These are phyloP conservation scores for Aegithalos caudatus DNA, from an alignment of 2,113 vertebrate species.

Conservation along the genomic window DNA sequence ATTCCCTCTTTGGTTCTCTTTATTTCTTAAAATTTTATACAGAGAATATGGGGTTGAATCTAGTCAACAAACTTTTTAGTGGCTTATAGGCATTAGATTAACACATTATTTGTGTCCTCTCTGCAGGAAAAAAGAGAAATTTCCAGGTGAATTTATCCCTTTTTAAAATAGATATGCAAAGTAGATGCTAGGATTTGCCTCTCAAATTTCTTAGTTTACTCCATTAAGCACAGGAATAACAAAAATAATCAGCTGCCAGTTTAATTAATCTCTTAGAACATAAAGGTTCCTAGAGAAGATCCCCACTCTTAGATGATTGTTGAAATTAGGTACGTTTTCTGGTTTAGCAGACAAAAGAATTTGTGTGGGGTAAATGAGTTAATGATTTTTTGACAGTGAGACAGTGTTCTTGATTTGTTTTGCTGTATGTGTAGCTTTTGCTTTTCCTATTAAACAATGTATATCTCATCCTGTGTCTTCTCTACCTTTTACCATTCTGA, in stretches of 20 bases:
- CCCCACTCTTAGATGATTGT: rapidly evolving
- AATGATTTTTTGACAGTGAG: neutral
- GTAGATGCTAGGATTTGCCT: neutral
- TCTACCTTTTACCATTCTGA: neutral
- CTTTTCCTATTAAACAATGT: neutral
- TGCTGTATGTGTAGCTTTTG: neutral
- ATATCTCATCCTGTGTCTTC: rapidly evolving
- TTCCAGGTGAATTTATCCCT: neutral
- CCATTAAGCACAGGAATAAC: neutral
- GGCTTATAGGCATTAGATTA: neutral
- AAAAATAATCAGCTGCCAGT: neutral
- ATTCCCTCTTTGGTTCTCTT: neutral
- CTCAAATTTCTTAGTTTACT: neutral
- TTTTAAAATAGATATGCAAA: neutral
- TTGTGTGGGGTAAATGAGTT: neutral
- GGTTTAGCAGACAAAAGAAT: neutral
- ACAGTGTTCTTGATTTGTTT: neutral
- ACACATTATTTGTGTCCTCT: no score
- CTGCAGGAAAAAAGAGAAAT: neutral
- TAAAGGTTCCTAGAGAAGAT: neutral
- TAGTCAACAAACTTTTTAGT: neutral
- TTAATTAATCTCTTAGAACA: neutral
- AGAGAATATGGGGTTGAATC: neutral
- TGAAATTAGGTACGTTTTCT: neutral
- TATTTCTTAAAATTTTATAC: neutral